phyloP scores from a whole-genome alignment of 1,140 invertebrate genomes.

The Zaprionus nigranus region DNA sequence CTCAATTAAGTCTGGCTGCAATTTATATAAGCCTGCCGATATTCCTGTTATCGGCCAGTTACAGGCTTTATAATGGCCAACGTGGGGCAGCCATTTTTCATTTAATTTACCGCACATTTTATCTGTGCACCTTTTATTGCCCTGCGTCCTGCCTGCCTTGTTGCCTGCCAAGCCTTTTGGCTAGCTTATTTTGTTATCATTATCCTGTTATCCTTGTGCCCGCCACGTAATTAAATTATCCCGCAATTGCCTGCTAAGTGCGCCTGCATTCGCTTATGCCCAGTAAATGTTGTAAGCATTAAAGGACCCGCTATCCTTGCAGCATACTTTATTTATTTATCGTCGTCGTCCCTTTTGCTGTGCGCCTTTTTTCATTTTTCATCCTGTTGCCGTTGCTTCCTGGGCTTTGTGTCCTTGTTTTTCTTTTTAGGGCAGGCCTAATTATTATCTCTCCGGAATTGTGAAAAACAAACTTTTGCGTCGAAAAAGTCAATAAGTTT shows the following conservation, averaged over 20 bases:
- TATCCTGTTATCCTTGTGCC: conserved; percentile 73
- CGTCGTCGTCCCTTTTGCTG: conserved; percentile 52
- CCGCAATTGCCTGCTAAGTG: conserved; percentile 80
- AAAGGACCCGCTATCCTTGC: conserved; percentile 38
- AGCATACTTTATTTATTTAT: conserved; percentile 70
- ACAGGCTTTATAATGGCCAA: conserved; percentile 53
- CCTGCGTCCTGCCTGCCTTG: background rate
- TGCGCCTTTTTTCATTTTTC: conserved; percentile 11
- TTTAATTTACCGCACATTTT: conserved; percentile 70
- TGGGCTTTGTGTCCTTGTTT: conserved; percentile 62
- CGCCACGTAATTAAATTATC: conserved; percentile 77
- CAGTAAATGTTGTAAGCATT: conserved; percentile 57
- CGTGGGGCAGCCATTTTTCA: conserved; percentile 59
- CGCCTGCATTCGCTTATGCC: conserved; percentile 66
- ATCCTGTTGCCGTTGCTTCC: conserved; percentile 54
- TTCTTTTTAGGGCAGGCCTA: conserved; percentile 31
- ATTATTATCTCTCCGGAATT: conserved; percentile 73
- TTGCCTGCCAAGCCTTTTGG: conserved; percentile 49
- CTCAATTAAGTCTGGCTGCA: conserved; percentile 55
- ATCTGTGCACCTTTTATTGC: conserved; percentile 58
- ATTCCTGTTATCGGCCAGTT: conserved; percentile 68
- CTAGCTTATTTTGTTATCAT: conserved; percentile 78
- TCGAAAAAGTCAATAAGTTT: conserved; percentile 69
- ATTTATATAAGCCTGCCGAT: conserved; percentile 68
- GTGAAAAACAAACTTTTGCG: conserved; percentile 41